These are phyloP conservation scores for Drosophila dunni DNA, from an alignment of 1,140 invertebrate species.

Conservation along the genomic window DNA sequence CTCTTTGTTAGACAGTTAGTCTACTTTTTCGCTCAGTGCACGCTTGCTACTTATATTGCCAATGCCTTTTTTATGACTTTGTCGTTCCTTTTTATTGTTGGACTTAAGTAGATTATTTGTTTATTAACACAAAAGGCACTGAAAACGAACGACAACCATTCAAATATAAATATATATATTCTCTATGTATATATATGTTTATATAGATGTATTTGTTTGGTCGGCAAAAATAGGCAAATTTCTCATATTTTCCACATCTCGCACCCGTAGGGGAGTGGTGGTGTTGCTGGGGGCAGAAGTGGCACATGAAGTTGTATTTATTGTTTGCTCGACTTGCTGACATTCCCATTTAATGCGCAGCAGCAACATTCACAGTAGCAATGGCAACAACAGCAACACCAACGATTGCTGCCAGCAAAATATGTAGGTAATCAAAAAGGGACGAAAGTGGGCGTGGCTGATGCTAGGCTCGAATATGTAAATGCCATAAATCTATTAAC, in stretches of 20 bases:
- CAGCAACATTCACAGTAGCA: neutral
- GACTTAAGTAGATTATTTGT: slow-evolving; percentile 79
- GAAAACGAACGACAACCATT: slow-evolving; percentile 35
- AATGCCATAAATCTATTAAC: slow-evolving; percentile 60
- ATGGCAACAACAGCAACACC: slow-evolving; percentile 3
- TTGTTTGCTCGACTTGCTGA: slow-evolving; percentile 69
- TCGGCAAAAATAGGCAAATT: slow-evolving; percentile 41
- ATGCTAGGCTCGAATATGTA: slow-evolving; percentile 36
- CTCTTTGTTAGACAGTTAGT: neutral
- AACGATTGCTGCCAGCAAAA: slow-evolving; percentile 23
- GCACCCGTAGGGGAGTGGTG: neutral
- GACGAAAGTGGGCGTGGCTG: slow-evolving; percentile 10
- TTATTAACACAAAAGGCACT: slow-evolving; percentile 77
- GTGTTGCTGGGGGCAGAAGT: neutral
- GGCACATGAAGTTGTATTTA: slow-evolving; percentile 48
- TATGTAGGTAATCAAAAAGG: slow-evolving; percentile 46
- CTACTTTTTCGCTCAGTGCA: slow-evolving; percentile 23
- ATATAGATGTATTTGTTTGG: neutral
- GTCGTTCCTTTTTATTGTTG: slow-evolving; percentile 69
- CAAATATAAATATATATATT: slow-evolving; percentile 8
- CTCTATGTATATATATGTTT: too few species aligned
- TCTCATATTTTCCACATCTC: slow-evolving; percentile 25
- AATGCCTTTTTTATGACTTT: slow-evolving; percentile 65
- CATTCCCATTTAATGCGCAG: slow-evolving; percentile 54
- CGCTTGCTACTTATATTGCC: slow-evolving; percentile 17